Conservation (phyloP, 2,888 invertebrate species). For the Agrochola circellaris region DNA sequence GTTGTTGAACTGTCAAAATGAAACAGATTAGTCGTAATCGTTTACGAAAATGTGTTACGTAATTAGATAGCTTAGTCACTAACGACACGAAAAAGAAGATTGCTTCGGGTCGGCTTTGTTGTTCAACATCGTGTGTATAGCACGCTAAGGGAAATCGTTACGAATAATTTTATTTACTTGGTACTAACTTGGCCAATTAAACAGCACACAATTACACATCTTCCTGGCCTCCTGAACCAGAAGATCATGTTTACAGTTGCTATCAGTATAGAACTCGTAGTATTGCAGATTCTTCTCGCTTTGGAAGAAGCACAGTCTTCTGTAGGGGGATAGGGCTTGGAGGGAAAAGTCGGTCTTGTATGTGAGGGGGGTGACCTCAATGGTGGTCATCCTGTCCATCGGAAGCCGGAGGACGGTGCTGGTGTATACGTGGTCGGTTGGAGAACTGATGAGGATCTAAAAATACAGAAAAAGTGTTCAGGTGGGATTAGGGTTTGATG, state of each 20-base stretch:
- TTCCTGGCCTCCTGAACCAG: slow-evolving; percentile 85
- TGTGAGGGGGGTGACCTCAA: slow-evolving; percentile 85
- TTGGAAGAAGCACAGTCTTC: slow-evolving; percentile 87
- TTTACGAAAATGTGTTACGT: no score
- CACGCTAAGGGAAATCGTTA: neutral
- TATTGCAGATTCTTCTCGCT: slow-evolving; percentile 82
- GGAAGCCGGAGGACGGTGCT: slow-evolving; percentile 86
- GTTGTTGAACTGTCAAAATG: no score
- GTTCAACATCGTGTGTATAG: no score
- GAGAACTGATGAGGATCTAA: slow-evolving; percentile 85
- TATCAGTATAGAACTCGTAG: slow-evolving; percentile 88
- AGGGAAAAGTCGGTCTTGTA: slow-evolving; percentile 84
- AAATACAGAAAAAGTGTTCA: neutral
- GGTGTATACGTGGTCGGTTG: slow-evolving; percentile 85
- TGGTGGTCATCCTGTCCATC: slow-evolving; percentile 86
- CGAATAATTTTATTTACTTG: neutral
- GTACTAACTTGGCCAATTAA: slow-evolving; percentile 86
- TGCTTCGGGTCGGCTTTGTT: no score
- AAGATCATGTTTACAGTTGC: slow-evolving; percentile 89
- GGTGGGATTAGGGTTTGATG: no score
- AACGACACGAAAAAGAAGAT: no score
- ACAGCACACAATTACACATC: slow-evolving; percentile 86
- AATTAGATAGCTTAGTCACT: no score
- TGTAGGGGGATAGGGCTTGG: slow-evolving; percentile 76
- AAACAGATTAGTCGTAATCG: no score